Evolutionary conservation across 2,113 vertebrate genomes (phyloP).

Genomic region (Caracal caracal): DNA sequence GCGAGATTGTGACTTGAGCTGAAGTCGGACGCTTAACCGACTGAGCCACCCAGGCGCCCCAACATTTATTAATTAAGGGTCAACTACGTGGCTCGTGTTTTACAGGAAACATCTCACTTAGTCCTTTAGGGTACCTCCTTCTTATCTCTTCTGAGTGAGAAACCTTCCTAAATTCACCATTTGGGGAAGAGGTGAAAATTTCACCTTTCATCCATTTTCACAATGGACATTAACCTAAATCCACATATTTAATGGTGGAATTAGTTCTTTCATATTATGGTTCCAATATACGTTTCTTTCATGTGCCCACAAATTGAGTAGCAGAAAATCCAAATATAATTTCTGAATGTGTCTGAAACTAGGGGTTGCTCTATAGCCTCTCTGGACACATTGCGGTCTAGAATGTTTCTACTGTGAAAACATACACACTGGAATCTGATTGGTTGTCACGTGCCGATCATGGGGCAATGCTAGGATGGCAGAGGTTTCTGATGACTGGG

Average conservation of each 20-base stretch:
- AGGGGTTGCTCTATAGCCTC: not conserved
- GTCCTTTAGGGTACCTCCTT: not conserved
- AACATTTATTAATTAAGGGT: not conserved
- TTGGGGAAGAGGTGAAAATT: not conserved
- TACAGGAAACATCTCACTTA: not conserved
- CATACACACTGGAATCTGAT: not conserved
- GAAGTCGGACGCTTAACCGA: too few species aligned
- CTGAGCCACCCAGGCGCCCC: too few species aligned
- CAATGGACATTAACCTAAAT: not conserved
- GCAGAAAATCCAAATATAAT: not conserved
- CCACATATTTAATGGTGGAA: not conserved
- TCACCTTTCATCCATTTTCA: not conserved
- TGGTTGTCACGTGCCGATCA: not conserved
- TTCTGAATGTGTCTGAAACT: not conserved
- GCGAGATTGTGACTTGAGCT: too few species aligned
- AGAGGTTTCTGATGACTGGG: not conserved
- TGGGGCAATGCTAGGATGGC: not conserved
- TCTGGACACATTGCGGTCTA: not conserved
- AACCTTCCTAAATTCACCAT: not conserved
- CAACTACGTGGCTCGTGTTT: not conserved
- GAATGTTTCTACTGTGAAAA: not conserved
- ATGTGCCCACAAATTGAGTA: not conserved
- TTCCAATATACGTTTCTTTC: not conserved
- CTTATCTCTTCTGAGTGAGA: not conserved
- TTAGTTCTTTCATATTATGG: not conserved